Evolutionary conservation across 2,888 invertebrate species (phyloP), one percentile per base, ranked within the genome.

Genomic region (Sarcophaga caerulescens): DNA sequence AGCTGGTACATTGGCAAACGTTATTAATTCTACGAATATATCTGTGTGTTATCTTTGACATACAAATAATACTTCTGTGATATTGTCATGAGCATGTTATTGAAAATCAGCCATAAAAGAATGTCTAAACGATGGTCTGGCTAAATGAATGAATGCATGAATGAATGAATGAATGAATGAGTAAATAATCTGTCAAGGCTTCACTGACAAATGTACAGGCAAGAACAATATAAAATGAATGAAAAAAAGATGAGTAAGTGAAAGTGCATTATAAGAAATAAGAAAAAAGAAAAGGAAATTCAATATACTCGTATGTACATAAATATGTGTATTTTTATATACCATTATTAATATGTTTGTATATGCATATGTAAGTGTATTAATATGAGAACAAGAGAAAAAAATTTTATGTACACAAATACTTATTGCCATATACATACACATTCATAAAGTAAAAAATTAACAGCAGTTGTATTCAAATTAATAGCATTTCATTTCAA

Each of bases 221-320:
- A 76, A 70, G 45, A 65, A 47, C 19, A 45, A 71, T 4, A 76
- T 70, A 44, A 75, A 14, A 66, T n/a, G 5, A 80, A 81, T 23
- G 52, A 14, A 68, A 68, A 65, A 65, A 70, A 63, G 44, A 70
- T 57, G 23, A 75, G 75, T 69, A 76, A 82, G 81, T 82, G 81
- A 82, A 82, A 82, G 81, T 82, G 57, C 63, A 76, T 52, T 52
- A 74, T 23, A 63, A 75, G 69, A 69, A 10, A 60, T 74, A 21
- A 19, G 60, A 63, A 52, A 21, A 6, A 23, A 35, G 1, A 10
- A 35, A 35, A 35, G 2, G 8, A 35, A 35, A 35, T 35, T 35
- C 35, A 35, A 35, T 35, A 10, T 35, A 35, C 4, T 4, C 4
- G 4, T 35, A 2, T 35, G 35, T n/a, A n/a, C n/a, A n/a, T n/a